Evolutionary conservation across 2,797 vertebrate genomes (phyloP).

Genomic region (Epinephelus malabaricus): DNA sequence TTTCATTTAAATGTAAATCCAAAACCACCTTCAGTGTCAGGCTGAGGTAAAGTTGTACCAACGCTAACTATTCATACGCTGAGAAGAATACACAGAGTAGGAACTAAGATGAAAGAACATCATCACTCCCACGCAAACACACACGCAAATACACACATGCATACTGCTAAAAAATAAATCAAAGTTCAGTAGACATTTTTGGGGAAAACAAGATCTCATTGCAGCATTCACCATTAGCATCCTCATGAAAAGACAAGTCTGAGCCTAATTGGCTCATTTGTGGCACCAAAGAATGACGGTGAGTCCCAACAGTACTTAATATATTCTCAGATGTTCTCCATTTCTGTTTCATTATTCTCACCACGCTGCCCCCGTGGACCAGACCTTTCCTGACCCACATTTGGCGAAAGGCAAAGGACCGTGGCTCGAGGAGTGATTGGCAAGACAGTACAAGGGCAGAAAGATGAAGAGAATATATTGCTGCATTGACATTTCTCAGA

Average conservation of each 20-base stretch:
- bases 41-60: constrained; percentile 26
- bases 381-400: constrained; percentile 60
- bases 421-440: constrained; percentile 47
- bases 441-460: constrained; percentile 49
- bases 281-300: constrained; percentile 29
- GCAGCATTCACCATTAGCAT: constrained; percentile 34
- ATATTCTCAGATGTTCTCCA: constrained; percentile 50
- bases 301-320: constrained; percentile 41
- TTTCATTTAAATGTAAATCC: constrained; percentile 44
- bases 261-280: constrained; percentile 68
- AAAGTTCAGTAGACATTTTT: constrained; percentile 30
- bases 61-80: constrained; percentile 18
- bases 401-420: constrained; percentile 50
- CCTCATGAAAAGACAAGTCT: constrained; percentile 36
- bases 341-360: constrained; percentile 61
- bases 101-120: constrained; percentile 48
- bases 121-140: constrained; percentile 10
- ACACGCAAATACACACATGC: constrained; percentile 19
- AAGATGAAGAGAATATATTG: constrained; percentile 40
- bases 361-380: constrained; percentile 25
- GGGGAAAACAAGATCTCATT: constrained; percentile 36
- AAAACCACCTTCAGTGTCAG: constrained; percentile 17
- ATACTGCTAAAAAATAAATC: constrained; percentile 47
- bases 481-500: constrained; percentile 61
- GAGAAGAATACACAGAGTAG: constrained; percentile 24